A percentile compares a stretch with the other conserved stretches of the same genome.
phyloP scores from a whole-genome alignment of 2,797 vertebrate species.

The Amphiprion clarkii region DNA sequence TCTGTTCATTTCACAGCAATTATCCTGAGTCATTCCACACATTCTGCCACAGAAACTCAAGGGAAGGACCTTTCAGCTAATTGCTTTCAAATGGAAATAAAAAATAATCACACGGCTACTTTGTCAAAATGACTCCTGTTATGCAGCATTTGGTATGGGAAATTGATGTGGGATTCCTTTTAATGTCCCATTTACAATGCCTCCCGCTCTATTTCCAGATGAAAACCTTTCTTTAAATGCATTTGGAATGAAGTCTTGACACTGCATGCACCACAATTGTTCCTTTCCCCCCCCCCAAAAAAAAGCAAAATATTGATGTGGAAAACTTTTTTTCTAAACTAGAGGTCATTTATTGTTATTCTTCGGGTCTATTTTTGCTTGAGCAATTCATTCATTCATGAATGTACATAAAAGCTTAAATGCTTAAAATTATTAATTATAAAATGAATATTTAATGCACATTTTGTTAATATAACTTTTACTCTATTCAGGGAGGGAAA shows the following conservation, averaged over 20 bases:
- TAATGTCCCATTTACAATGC: slow-evolving; percentile 76
- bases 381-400: slow-evolving; percentile 1
- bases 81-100: slow-evolving; percentile 85
- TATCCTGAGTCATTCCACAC: slow-evolving; percentile 81
- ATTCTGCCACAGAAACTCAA: slow-evolving; percentile 76
- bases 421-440: slow-evolving; percentile 28
- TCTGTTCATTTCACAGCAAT: slow-evolving; percentile 86
- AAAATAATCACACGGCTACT: slow-evolving; percentile 83
- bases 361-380: slow-evolving; percentile 17
- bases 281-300: not conserved
- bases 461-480: no score
- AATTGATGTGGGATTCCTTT: slow-evolving; percentile 77
- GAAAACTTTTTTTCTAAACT: slow-evolving; percentile 20
- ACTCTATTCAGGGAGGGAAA: not conserved
- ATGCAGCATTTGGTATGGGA: slow-evolving; percentile 69
- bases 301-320: slow-evolving; percentile 26
- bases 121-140: slow-evolving; percentile 78
- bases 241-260: slow-evolving; percentile 58
- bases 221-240: slow-evolving; percentile 61
- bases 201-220: slow-evolving; percentile 68
- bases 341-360: not conserved
- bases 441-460: slow-evolving; percentile 39
- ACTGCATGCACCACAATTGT: slow-evolving; percentile 18
- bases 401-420: slow-evolving; percentile 21
- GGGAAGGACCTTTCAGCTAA: slow-evolving; percentile 81